Conservation (phyloP, 2,888 invertebrate species). For the Trypoxylon attenuatum region DNA sequence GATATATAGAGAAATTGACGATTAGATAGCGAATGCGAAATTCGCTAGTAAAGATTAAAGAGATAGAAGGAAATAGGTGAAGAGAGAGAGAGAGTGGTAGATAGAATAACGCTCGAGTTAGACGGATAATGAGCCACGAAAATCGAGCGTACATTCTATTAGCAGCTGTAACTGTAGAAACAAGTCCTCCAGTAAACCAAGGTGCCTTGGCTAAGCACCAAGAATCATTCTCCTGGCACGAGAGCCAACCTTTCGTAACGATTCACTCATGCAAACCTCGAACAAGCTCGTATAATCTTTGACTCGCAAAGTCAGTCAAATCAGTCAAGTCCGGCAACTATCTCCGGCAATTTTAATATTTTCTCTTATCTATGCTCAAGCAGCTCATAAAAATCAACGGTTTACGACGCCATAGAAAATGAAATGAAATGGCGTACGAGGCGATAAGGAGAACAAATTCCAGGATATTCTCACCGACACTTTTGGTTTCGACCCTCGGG, state of each 20-base stretch:
- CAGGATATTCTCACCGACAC: slow-evolving; percentile 28
- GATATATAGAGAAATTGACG: background rate
- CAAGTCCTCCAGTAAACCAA: slow-evolving; percentile 3
- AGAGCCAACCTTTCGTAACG: slow-evolving; percentile 26
- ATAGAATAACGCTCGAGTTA: slow-evolving; percentile 25
- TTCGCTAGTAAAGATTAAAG: no score
- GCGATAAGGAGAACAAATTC: no score
- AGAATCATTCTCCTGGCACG: slow-evolving; percentile 16
- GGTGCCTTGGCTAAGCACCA: slow-evolving; percentile 37
- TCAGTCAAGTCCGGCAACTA: background rate
- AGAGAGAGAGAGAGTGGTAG: background rate
- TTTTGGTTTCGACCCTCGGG: no score
- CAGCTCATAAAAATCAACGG: no score
- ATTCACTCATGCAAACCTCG: no score
- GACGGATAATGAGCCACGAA: slow-evolving; percentile 28
- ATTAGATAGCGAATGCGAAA: background rate
- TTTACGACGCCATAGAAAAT: no score
- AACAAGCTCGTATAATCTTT: no score
- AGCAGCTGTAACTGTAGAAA: slow-evolving; percentile 16
- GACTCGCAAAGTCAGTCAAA: background rate
- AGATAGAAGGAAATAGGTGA: no score
- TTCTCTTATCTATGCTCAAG: no score
- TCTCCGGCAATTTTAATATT: background rate
- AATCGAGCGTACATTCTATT: slow-evolving; percentile 31
- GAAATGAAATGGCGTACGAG: no score